phyloP scores from a whole-genome alignment of 2,888 invertebrate genomes.

The Drosophila emarginata region DNA sequence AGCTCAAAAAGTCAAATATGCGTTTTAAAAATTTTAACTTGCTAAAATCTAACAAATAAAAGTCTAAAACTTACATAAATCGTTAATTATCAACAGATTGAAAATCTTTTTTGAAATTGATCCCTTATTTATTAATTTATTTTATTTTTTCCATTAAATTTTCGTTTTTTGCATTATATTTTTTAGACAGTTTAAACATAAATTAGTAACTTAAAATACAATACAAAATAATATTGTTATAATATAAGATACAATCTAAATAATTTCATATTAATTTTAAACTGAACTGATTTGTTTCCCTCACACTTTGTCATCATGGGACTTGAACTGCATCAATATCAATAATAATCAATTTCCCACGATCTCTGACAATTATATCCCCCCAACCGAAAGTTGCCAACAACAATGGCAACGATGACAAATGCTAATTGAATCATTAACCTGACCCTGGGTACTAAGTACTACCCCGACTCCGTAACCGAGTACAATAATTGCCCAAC shows the following conservation, averaged over 20 bases:
- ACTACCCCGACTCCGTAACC: constrained; percentile 15
- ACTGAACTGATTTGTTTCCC: background rate
- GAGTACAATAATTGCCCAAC: constrained; percentile 60
- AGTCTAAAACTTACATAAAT: too few species aligned
- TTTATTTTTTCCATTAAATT: too few species aligned
- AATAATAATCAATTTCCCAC: constrained; percentile 71
- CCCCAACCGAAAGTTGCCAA: constrained; percentile 6
- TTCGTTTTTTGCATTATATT: too few species aligned
- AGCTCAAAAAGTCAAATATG: too few species aligned
- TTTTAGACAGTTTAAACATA: too few species aligned
- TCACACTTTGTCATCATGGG: background rate
- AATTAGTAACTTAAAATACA: too few species aligned
- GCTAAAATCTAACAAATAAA: too few species aligned
- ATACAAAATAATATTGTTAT: too few species aligned
- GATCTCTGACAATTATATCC: constrained; percentile 66
- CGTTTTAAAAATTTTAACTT: too few species aligned
- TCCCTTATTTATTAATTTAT: background rate
- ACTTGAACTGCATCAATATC: constrained; percentile 16
- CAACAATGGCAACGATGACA: constrained; percentile 57
- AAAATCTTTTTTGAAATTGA: too few species aligned
- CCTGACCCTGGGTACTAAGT: constrained; percentile 57
- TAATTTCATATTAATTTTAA: background rate
- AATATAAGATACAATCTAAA: background rate
- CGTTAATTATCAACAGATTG: too few species aligned
- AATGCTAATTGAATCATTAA: constrained; percentile 74